Percentiles rank a stretch among this genome's conserved stretches.
Evolutionary conservation across 2,113 vertebrate species (phyloP).

Genomic region (Abramis brama): DNA sequence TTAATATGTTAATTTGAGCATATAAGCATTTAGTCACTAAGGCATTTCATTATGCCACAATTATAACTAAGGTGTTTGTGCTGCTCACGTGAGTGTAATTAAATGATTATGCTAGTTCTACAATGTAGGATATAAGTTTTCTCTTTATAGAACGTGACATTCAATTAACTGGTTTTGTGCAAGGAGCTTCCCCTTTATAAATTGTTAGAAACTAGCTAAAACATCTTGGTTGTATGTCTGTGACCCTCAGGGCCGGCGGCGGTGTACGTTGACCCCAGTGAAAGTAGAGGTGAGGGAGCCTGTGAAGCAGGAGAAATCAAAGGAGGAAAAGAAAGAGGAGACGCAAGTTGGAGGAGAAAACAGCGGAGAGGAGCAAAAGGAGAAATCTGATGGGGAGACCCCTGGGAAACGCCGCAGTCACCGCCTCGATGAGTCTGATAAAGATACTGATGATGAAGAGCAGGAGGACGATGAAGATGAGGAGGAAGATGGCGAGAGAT

Average conservation of each 20-base stretch:
- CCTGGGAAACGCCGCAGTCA: conserved; percentile 70
- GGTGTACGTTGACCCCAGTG: conserved; percentile 74
- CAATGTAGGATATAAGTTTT: background rate
- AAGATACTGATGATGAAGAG: conserved; percentile 87
- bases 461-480: conserved; percentile 77
- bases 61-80: background rate
- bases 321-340: conserved; percentile 53
- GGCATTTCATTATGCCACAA: background rate
- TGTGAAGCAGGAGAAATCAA: conserved; percentile 67
- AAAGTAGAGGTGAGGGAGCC: conserved; percentile 83
- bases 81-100: background rate
- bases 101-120: background rate
- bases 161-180: background rate
- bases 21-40: background rate
- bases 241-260: conserved; percentile 80
- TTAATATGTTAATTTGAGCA: background rate
- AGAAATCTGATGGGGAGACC: conserved; percentile 76
- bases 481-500: conserved; percentile 71
- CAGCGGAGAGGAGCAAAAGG: conserved; percentile 76
- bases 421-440: conserved; percentile 88
- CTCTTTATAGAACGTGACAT: background rate
- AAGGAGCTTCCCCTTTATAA: background rate
- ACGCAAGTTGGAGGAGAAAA: conserved; percentile 75
- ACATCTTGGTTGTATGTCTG: background rate
- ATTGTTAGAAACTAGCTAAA: background rate